Conservation (phyloP, 1,140 invertebrate genomes). For the Drosophila teissieri region DNA sequence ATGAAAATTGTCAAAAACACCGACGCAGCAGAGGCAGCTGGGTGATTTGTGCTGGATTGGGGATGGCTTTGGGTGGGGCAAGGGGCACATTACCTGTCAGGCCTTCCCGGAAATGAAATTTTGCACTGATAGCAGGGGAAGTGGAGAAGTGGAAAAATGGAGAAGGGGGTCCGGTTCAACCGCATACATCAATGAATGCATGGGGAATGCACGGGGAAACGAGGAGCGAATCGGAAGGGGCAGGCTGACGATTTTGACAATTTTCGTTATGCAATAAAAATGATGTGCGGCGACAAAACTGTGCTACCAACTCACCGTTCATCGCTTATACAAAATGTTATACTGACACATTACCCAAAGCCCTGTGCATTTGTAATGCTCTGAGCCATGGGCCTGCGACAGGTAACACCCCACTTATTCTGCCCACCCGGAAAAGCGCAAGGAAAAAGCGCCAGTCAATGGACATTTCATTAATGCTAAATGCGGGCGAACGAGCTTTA, state of each 20-base stretch:
- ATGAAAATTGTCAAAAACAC: conserved; percentile 82
- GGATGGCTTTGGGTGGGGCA: background rate
- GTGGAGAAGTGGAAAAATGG: background rate
- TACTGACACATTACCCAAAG: conserved; percentile 37
- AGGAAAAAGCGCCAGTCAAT: conserved; percentile 18
- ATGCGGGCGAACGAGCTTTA: conserved; percentile 20
- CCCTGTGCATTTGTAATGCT: conserved; percentile 45
- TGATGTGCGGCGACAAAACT: conserved; percentile 46
- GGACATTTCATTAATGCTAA: conserved; percentile 48
- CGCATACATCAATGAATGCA: conserved; percentile 56
- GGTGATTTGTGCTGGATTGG: no score
- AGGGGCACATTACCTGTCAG: conserved; percentile 66
- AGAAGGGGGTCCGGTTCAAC: conserved; percentile 5
- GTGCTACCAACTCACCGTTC: conserved; percentile 35
- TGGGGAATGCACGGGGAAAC: conserved; percentile 2
- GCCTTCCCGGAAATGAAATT: conserved; percentile 75
- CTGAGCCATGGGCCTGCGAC: background rate
- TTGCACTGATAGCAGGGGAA: conserved; percentile 61
- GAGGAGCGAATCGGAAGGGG: conserved; percentile 12
- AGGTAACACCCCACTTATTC: no score
- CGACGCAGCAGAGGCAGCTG: conserved; percentile 19
- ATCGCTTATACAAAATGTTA: conserved; percentile 48
- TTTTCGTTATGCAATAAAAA: conserved; percentile 80
- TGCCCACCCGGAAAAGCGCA: background rate
- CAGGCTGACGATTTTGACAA: conserved; percentile 74